phyloP scores from a whole-genome alignment of 2,113 vertebrate genomes.

The Macrotis lagotis region DNA sequence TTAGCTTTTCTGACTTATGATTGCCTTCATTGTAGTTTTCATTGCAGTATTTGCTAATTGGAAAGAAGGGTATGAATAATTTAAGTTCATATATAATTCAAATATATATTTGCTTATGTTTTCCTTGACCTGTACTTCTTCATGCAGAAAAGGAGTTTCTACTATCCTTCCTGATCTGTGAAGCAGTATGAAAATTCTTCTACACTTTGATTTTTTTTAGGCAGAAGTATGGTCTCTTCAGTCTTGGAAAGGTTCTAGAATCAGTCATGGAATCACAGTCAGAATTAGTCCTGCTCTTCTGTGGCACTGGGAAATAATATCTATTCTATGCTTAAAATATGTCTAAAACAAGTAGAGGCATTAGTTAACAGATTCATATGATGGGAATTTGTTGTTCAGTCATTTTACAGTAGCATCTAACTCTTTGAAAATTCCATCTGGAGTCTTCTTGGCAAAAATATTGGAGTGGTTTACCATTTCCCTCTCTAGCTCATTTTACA shows the following conservation, averaged over 20 bases:
- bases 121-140: background rate
- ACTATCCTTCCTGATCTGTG: background rate
- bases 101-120: background rate
- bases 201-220: background rate
- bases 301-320: background rate
- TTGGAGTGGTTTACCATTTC: no score
- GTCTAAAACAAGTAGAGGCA: background rate
- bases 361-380: background rate
- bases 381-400: background rate
- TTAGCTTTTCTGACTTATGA: conserved; percentile 54
- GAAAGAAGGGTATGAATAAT: background rate
- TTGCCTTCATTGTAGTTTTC: conserved; percentile 1
- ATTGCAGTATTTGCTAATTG: background rate
- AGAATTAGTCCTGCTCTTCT: background rate
- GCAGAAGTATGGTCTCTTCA: background rate
- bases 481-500: no score
- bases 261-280: no score
- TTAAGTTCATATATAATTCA: background rate
- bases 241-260: background rate
- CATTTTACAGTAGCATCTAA: no score
- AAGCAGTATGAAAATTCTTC: background rate
- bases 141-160: background rate
- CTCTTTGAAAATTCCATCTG: no score
- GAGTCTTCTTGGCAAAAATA: no score
- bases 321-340: background rate